Evolutionary conservation across 2,797 vertebrate genomes (phyloP), one percentile per base, ranked within the genome.

Genomic region (Pipistrellus pipistrellus): DNA sequence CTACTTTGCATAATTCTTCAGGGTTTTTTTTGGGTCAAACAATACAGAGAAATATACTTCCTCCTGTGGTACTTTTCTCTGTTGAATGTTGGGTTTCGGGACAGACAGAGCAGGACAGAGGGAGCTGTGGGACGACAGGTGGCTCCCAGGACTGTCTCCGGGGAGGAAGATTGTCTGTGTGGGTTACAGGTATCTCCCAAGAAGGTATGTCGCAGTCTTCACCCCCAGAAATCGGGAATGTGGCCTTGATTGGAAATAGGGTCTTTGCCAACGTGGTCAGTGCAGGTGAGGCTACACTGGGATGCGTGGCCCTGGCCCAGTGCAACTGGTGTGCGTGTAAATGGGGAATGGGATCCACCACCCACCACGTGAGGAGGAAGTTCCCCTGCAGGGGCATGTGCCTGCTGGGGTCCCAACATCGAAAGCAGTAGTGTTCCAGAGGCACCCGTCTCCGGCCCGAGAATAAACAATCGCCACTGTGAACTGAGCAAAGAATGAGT

Each of bases 231-330:
- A 12, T 25, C 4, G 21, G 17, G 14, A 2, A 6, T 0, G 14
- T 1, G 3, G 25, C 64, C 41, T 11, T 20, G 0, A 35, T 23
- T 14, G 44, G 51, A 38, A 41, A 51, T 2, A 18, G 41, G 41
- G 32, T n/a, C 51, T 76, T 57, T 51, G 51, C 62, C 41, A 41
- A 12, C 0, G 20, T 2, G 30, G 23, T 20, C 35, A 2, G 73
- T 4, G 23, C 15, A 8, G 12, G 21, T 3, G 55, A 53, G 21
- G 21, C 6, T 5, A 2, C 21, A 12, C 44, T 8, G 18, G 2
- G 15, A 12, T 0, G 53, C 15, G 44, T 0, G 3, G 30, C 13
- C 30, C 17, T 23, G 0, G 12, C 14, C 35, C 53, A 4, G 0
- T 14, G 0, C 4, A 25, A 4, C 10, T 3, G 9, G 30, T 0